phyloP scores from a whole-genome alignment of 2,888 invertebrate genomes.

The Drosophila quasianomalipes region DNA sequence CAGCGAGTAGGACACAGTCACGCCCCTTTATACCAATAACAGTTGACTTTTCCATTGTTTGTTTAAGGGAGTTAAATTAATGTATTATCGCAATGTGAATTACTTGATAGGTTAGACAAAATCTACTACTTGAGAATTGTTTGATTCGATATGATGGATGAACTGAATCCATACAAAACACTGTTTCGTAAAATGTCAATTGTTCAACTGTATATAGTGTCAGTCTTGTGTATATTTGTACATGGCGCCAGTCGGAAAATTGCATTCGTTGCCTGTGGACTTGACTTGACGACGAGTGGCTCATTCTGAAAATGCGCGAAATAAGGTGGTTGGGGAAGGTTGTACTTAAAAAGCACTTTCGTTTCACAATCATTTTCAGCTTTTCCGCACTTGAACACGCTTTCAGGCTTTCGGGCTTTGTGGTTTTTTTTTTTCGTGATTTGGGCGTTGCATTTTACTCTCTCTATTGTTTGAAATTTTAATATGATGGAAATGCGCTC shows the following conservation, averaged over 20 bases:
- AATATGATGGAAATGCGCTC: slow-evolving; percentile 75
- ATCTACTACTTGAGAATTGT: background rate
- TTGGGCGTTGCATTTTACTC: slow-evolving; percentile 61
- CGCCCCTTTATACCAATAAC: slow-evolving; percentile 94
- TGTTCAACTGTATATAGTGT: background rate
- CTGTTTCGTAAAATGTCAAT: background rate
- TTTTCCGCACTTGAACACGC: slow-evolving; percentile 79
- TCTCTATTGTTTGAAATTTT: slow-evolving; percentile 70
- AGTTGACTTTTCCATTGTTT: slow-evolving; percentile 89
- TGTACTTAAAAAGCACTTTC: slow-evolving; percentile 76
- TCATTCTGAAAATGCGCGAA: background rate
- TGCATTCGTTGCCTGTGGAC: slow-evolving; percentile 8
- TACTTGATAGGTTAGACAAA: background rate
- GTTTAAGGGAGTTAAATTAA: too few relatives aligned
- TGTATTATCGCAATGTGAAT: background rate
- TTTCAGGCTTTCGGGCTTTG: slow-evolving; percentile 47
- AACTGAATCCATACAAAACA: background rate
- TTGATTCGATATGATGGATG: background rate
- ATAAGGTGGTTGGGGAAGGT: background rate
- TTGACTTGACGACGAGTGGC: slow-evolving; percentile 19
- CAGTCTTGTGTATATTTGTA: background rate
- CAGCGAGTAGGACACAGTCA: slow-evolving; percentile 94
- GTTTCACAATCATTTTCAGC: slow-evolving; percentile 75
- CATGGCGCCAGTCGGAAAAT: slow-evolving; percentile 8
- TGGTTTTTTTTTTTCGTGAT: slow-evolving; percentile 45